Conservation (phyloP, 2,113 vertebrate genomes). For the Sciurus niger region DNA sequence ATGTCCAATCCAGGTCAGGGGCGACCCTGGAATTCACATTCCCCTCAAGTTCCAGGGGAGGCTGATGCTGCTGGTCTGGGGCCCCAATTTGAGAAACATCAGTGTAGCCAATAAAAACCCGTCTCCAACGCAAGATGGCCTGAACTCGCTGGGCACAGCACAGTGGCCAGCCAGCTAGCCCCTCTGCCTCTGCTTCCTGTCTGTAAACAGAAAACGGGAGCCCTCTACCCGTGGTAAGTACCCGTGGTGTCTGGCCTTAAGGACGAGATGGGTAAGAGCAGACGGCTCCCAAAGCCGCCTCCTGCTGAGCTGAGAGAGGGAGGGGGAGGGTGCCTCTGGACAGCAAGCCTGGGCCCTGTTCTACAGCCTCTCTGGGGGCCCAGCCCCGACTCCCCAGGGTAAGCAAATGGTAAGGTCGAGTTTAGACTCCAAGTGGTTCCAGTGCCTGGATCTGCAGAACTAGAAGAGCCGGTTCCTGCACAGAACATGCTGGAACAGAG, state of each 20-base stretch:
- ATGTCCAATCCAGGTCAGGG: not conserved
- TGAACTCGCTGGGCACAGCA: not conserved
- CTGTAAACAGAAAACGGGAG: not conserved
- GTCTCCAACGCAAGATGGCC: not conserved
- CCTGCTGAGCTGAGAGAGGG: not conserved
- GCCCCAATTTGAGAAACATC: not conserved
- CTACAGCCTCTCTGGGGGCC: not conserved
- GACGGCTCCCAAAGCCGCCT: rapidly evolving
- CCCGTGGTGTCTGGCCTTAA: rapidly evolving
- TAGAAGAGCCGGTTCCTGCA: constrained; percentile 41
- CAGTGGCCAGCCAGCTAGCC: rapidly evolving
- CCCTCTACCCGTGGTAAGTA: rapidly evolving
- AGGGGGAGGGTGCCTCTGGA: not conserved
- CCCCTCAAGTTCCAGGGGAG: not conserved
- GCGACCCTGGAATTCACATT: not conserved
- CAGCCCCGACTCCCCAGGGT: not conserved
- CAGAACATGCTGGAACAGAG: not conserved
- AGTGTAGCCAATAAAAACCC: not conserved
- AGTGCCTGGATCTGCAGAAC: not conserved
- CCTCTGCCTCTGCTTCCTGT: not conserved
- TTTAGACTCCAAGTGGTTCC: not conserved
- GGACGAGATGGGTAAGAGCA: rapidly evolving
- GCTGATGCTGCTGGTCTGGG: not conserved
- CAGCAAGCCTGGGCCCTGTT: not conserved
- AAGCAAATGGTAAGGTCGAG: constrained; percentile 31